Percentiles rank a stretch among this genome's conserved stretches.
phyloP scores from a whole-genome alignment of 2,113 vertebrate species.

The Columba janthina region DNA sequence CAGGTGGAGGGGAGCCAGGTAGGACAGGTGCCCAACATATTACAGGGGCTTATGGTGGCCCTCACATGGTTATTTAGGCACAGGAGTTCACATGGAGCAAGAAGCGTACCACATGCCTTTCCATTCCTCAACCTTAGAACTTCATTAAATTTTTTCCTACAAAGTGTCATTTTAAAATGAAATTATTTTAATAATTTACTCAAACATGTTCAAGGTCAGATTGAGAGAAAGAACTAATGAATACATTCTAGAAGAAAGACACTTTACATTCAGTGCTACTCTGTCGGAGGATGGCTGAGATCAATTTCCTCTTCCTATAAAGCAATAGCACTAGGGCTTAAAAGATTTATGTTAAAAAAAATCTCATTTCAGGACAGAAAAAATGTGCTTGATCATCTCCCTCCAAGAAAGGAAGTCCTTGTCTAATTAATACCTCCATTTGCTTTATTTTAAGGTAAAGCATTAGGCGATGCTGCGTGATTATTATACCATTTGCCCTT shows the following conservation, averaged over 20 bases:
- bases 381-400: background rate
- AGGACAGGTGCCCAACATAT: background rate
- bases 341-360: constrained; percentile 32
- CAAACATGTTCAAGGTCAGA: constrained; percentile 9
- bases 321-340: background rate
- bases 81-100: background rate
- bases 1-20: background rate
- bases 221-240: background rate
- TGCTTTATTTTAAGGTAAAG: constrained; percentile 3
- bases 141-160: constrained; percentile 8
- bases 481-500: background rate
- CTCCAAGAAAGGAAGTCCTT: constrained; percentile 7
- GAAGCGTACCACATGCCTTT: background rate
- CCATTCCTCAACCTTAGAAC: background rate
- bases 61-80: background rate
- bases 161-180: background rate
- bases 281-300: background rate
- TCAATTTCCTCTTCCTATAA: constrained; percentile 33
- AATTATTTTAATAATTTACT: constrained; percentile 32
- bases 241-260: constrained; percentile 10
- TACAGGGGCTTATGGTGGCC: background rate
- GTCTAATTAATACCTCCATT: background rate
- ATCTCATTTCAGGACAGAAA: background rate
- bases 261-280: background rate
- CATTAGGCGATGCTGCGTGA: accelerated